A percentile compares a stretch with the other conserved stretches of the same genome.
These are phyloP conservation scores for Meta bourneti DNA, from an alignment of 2,888 invertebrate species.

Conservation along the genomic window DNA sequence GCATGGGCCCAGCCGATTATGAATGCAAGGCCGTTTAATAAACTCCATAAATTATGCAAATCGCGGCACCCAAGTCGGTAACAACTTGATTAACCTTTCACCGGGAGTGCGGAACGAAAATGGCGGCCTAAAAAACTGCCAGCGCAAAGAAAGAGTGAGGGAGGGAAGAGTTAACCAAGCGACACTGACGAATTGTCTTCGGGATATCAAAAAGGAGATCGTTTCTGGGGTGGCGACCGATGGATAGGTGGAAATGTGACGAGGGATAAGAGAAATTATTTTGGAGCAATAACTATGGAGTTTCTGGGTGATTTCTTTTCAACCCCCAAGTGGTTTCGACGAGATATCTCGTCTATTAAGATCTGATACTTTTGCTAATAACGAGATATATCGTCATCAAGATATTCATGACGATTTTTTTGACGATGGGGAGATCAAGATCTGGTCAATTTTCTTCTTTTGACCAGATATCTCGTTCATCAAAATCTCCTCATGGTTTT, in stretches of 20 bases:
- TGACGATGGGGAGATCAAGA: not conserved
- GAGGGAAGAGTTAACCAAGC: not conserved
- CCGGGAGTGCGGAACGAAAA: not conserved
- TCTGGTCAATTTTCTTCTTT: no score
- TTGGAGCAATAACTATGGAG: not conserved
- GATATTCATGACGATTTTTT: not conserved
- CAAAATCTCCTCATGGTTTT: not conserved
- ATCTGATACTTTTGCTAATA: no score
- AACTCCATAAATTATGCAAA: slow-evolving; percentile 48
- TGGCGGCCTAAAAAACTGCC: no score
- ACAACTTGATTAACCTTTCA: slow-evolving; percentile 34
- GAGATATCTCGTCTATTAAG: no score
- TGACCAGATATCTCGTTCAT: no score
- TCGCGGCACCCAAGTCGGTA: not conserved
- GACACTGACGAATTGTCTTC: slow-evolving; percentile 5
- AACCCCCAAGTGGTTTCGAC: no score
- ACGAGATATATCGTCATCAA: not conserved
- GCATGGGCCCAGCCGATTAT: not conserved
- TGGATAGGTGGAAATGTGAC: not conserved
- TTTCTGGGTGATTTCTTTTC: not conserved
- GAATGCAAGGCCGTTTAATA: slow-evolving; percentile 32
- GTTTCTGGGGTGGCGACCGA: not conserved
- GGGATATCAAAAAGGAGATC: slow-evolving; percentile 2
- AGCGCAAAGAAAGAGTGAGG: not conserved
- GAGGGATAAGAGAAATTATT: slow-evolving; percentile 1